phyloP scores from a whole-genome alignment of 2,113 vertebrate species.

The Nicator chloris region DNA sequence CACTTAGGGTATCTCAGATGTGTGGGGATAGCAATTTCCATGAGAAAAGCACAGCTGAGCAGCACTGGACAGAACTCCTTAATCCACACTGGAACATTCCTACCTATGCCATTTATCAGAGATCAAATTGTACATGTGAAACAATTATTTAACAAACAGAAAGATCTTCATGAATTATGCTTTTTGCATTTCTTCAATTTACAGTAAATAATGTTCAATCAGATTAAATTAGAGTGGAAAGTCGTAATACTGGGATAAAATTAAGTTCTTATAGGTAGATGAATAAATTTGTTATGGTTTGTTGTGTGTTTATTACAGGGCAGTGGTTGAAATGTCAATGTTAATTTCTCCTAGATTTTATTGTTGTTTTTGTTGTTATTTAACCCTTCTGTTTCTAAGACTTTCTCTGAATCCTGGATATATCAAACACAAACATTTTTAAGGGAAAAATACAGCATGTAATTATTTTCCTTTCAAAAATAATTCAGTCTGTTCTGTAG shows the following conservation, averaged over 20 bases:
- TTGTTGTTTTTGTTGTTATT: not conserved
- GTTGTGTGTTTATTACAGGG: not conserved
- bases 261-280: not conserved
- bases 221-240: not conserved
- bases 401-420: not conserved
- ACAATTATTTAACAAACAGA: not conserved
- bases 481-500: not conserved
- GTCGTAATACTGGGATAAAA: not conserved
- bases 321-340: not conserved
- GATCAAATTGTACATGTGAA: not conserved
- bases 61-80: not conserved
- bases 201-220: not conserved
- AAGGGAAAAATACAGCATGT: not conserved
- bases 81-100: not conserved
- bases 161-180: not conserved
- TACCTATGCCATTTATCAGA: not conserved
- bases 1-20: not conserved
- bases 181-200: not conserved
- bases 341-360: not conserved
- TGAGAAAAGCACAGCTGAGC: not conserved
- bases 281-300: not conserved
- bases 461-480: not conserved
- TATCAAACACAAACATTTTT: not conserved
- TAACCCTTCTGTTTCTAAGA: not conserved
- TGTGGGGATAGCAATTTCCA: not conserved